Evolutionary conservation across 1,140 invertebrate genomes (phyloP).

Genomic region (Armadillidium nasatum): DNA sequence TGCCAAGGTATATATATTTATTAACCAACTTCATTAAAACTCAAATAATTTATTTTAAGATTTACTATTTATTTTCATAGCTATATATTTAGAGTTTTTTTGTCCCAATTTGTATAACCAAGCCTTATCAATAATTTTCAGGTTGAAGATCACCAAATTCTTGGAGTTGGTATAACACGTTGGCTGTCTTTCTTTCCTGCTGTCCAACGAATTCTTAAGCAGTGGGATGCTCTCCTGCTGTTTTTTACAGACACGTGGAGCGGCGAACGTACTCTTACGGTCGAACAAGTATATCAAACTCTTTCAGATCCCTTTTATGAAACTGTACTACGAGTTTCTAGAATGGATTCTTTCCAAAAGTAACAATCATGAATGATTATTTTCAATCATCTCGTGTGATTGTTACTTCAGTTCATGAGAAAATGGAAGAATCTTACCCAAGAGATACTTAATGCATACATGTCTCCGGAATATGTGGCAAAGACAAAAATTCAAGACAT

Average conservation of each 20-base stretch:
- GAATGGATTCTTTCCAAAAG: constrained; percentile 25
- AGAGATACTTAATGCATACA: no score
- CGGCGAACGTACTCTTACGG: neutral
- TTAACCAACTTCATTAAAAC: no score
- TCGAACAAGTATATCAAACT: neutral
- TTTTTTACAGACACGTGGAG: constrained; percentile 7
- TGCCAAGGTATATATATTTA: neutral
- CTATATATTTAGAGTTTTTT: no score
- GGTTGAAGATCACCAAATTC: neutral
- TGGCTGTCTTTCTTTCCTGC: neutral
- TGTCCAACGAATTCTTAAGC: neutral
- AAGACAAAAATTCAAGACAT: no score
- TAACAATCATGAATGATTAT: constrained; percentile 19
- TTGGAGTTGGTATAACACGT: neutral
- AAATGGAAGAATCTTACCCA: neutral
- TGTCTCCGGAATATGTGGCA: no score
- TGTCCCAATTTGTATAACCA: no score
- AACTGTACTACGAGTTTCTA: constrained; percentile 11
- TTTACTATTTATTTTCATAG: no score
- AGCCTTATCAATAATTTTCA: no score
- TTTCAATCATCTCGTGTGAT: constrained; percentile 22
- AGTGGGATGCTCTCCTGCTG: neutral
- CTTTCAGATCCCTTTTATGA: constrained; percentile 12
- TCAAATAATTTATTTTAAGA: no score
- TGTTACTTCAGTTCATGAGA: constrained; percentile 16